Evolutionary conservation across 30 jellyfish, hydroid and myxozoan species (phyloP).

Genomic region (Kudoa iwatai): DNA sequence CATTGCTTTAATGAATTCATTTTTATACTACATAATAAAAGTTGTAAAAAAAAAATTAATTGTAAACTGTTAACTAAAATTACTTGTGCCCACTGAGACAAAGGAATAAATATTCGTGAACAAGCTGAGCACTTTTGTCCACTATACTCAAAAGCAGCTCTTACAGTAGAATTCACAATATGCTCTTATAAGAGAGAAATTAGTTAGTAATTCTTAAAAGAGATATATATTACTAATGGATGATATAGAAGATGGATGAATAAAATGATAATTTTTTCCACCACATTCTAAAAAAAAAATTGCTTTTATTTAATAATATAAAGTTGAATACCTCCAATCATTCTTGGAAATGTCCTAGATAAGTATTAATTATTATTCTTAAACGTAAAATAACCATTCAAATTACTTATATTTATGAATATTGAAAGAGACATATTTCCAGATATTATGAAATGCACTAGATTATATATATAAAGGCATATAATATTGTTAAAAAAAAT

Average conservation of each 20-base stretch:
- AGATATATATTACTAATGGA: no score
- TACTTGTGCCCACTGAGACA: conserved; percentile 66
- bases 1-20: conserved; percentile 13
- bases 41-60: not conserved
- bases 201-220: no score
- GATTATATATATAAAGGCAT: not conserved
- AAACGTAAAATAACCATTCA: not conserved
- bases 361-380: not conserved
- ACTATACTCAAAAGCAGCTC: conserved; percentile 42
- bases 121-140: conserved; percentile 97
- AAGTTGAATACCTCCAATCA: conserved; percentile 30
- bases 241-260: no score
- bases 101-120: conserved; percentile 71
- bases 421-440: conserved; percentile 33
- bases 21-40: conserved; percentile 16
- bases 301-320: not conserved
- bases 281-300: conserved; percentile 33
- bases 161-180: conserved; percentile 34
- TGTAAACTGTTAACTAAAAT: not conserved
- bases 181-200: conserved; percentile 13
- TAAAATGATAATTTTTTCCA: conserved; percentile 66
- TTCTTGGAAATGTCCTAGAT: conserved; percentile 55
- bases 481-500: not conserved
- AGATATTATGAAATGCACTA: conserved; percentile 42
- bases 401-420: conserved; percentile 36